These are phyloP conservation scores for Xenopus tropicalis DNA, from an alignment of 2,113 vertebrate genomes.

Conservation along the genomic window UCB_Xtro_10.0 CM004448.2:97891001-97891500, in stretches of 20 bases:
- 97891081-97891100: background rate
- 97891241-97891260: no score
- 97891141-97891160: constrained; percentile 1
- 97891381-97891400: background rate
- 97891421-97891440: background rate
- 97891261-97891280: no score
- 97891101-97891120: constrained; percentile 1
- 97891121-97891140: constrained; percentile 3
- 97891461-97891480: constrained; percentile 14
- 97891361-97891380: no score
- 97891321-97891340: background rate
- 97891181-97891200: background rate
- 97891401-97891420: constrained; percentile 7
- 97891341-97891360: background rate
- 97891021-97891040: background rate
- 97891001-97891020: background rate
- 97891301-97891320: background rate
- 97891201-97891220: background rate
- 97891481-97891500: constrained; percentile 2
- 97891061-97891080: constrained; percentile 1
- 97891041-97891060: background rate
- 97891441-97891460: background rate
- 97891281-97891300: background rate
- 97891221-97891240: no score
- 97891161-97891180: constrained; percentile 1